A percentile compares a stretch with the other conserved stretches of the same genome.
These are phyloP conservation scores for Macheiramphus alcinus DNA, from an alignment of 2,113 vertebrate genomes.

Conservation along the genomic window DNA sequence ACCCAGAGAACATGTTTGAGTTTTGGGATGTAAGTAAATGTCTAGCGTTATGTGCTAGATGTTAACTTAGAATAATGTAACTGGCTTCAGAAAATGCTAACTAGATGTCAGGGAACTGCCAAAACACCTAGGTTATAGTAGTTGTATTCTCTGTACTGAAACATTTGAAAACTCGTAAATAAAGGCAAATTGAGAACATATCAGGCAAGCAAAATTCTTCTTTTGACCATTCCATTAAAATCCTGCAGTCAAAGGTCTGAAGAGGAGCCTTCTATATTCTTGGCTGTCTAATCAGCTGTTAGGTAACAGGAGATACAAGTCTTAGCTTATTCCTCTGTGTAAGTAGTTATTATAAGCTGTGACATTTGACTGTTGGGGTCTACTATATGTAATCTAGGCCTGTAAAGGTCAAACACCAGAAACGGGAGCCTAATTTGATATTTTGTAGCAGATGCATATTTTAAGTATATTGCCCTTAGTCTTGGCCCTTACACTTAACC, in stretches of 20 bases:
- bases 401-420: conserved; percentile 58
- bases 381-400: neutral
- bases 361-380: conserved; percentile 59
- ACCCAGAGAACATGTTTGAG: conserved; percentile 95
- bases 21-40: conserved; percentile 95
- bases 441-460: neutral
- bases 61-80: neutral
- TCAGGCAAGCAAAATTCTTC: neutral
- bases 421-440: neutral
- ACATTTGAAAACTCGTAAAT: neutral
- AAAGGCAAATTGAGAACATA: neutral
- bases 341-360: conserved; percentile 66
- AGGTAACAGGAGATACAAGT: conserved; percentile 46
- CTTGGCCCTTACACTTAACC: neutral
- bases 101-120: neutral
- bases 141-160: neutral
- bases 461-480: neutral
- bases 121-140: neutral
- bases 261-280: neutral
- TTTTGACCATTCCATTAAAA: neutral
- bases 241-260: neutral
- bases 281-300: conserved; percentile 13
- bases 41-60: neutral
- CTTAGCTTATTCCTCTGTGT: neutral
- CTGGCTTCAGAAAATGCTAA: neutral